Conservation (phyloP, 2,888 invertebrate genomes). For the Belgica antarctica region DNA sequence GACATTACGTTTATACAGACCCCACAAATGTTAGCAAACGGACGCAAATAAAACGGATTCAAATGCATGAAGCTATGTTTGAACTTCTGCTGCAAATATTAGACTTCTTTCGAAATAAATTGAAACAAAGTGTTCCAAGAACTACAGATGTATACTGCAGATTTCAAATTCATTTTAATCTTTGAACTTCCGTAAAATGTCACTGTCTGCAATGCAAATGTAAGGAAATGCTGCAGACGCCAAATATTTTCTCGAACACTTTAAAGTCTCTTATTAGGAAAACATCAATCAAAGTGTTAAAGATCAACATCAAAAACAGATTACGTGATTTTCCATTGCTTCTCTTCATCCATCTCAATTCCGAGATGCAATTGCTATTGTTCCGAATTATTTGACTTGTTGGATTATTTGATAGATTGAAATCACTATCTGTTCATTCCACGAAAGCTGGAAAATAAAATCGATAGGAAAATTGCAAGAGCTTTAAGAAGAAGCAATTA, state of each 20-base stretch:
- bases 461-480: not conserved
- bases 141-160: no score
- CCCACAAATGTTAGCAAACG: not conserved
- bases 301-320: not conserved
- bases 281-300: not conserved
- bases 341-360: not conserved
- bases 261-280: not conserved
- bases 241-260: not conserved
- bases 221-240: no score
- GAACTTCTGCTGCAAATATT: no score
- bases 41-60: not conserved
- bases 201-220: no score
- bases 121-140: not conserved
- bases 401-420: not conserved
- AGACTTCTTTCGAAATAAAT: not conserved
- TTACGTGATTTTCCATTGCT: not conserved
- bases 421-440: not conserved
- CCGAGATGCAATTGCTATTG: not conserved
- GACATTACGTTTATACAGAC: no score
- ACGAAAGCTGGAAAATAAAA: not conserved
- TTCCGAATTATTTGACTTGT: not conserved
- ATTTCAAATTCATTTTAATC: no score
- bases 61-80: not conserved
- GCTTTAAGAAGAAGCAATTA: not conserved
- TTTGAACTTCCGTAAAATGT: not conserved